These are phyloP conservation scores for Phortica okadai DNA, from an alignment of 2,888 invertebrate genomes.

Conservation along the genomic window DNA sequence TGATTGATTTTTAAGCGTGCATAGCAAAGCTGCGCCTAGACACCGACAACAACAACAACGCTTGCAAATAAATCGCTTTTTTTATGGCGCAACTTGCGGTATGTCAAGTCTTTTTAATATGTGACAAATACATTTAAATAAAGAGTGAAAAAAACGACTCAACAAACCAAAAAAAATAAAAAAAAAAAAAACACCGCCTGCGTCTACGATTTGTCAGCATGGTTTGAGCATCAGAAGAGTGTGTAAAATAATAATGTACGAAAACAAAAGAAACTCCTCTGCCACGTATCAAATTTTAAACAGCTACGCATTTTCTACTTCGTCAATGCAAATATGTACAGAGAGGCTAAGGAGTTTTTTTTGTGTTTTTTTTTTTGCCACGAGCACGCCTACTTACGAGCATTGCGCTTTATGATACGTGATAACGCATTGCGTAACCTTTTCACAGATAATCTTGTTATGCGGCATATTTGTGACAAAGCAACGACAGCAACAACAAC, in stretches of 20 bases:
- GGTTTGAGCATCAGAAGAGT: too few species aligned
- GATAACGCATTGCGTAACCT: constrained; percentile 71
- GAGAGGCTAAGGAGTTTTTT: too few species aligned
- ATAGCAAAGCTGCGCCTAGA: background rate
- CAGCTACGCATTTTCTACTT: too few species aligned
- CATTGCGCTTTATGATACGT: constrained; percentile 68
- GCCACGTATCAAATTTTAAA: too few species aligned
- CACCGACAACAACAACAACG: background rate
- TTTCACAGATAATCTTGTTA: constrained; percentile 70
- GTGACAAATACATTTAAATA: background rate
- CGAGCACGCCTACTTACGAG: background rate
- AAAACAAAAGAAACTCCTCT: too few species aligned
- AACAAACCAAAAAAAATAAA: too few species aligned
- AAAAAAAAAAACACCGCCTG: background rate
- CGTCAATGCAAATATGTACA: too few species aligned
- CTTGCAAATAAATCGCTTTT: constrained; percentile 21
- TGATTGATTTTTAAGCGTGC: constrained; percentile 25
- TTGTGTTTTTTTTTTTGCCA: background rate
- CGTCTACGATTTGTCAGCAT: background rate
- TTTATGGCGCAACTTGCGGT: constrained; percentile 38
- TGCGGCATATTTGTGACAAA: constrained; percentile 47
- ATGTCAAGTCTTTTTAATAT: background rate
- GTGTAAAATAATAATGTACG: too few species aligned
- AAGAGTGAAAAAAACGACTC: background rate
- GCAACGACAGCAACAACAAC: constrained; percentile 18